These are phyloP conservation scores for Brachyptera putata DNA, from an alignment of 2,888 invertebrate genomes.

Conservation along the genomic window DNA sequence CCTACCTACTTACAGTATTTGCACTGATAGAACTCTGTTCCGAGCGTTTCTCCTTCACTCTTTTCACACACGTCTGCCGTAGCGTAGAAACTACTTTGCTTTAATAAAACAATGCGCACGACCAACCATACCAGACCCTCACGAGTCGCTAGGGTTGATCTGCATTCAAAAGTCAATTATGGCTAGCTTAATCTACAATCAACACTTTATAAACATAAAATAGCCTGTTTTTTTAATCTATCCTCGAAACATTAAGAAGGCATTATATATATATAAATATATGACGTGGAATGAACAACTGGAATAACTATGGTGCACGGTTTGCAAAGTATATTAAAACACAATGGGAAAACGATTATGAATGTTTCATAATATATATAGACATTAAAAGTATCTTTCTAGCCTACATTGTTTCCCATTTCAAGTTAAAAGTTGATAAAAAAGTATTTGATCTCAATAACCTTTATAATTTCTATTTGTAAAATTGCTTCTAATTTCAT, in stretches of 20 bases:
- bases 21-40: constrained; percentile 28
- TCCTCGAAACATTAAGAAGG: constrained; percentile 31
- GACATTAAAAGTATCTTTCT: not conserved
- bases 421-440: constrained; percentile 1
- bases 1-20: constrained; percentile 29
- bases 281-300: constrained; percentile 33
- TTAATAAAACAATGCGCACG: not conserved
- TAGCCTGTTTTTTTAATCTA: constrained; percentile 14
- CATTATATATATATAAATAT: too few relatives aligned
- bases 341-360: not conserved
- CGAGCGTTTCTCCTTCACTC: constrained; percentile 25
- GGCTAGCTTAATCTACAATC: constrained; percentile 20
- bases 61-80: not conserved
- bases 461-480: constrained; percentile 25
- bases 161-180: not conserved
- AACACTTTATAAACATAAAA: constrained; percentile 23
- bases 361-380: not conserved
- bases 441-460: constrained; percentile 3
- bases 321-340: not conserved
- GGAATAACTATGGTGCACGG: constrained; percentile 28
- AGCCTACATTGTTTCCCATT: constrained; percentile 5
- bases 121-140: constrained; percentile 1
- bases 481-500: constrained; percentile 28
- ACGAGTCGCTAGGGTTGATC: not conserved
- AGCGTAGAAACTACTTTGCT: not conserved